Percentiles rank a stretch among this genome's conserved stretches.
Conservation (phyloP, 2,888 invertebrate species). For the Habroteleia sp. region DNA sequence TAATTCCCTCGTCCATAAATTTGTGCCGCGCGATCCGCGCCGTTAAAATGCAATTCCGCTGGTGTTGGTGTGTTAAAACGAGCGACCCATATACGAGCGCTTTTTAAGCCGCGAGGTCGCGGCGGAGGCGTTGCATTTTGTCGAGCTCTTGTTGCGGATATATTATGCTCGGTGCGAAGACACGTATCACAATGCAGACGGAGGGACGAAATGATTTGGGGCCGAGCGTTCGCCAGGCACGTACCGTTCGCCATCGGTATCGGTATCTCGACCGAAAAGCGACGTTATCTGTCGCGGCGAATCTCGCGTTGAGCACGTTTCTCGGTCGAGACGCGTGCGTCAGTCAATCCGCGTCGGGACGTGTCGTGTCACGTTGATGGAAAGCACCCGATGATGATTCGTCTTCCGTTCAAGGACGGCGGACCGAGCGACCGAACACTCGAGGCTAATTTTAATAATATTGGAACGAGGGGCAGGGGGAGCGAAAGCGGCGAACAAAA, state of each 20-base stretch:
- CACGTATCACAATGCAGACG: not conserved
- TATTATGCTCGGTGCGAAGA: not conserved
- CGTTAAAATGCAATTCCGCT: slow-evolving; percentile 13
- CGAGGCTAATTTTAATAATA: slow-evolving; percentile 69
- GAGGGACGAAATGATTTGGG: not conserved
- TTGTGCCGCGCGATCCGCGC: not conserved
- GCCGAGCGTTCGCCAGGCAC: slow-evolving; percentile 18
- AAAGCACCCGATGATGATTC: slow-evolving; percentile 58
- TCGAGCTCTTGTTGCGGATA: not conserved
- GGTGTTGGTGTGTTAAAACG: not conserved
- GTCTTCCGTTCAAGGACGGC: slow-evolving; percentile 41
- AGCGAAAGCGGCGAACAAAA: slow-evolving; percentile 7
- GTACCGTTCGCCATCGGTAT: slow-evolving; percentile 42
- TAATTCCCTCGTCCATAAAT: slow-evolving; percentile 10
- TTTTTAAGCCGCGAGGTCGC: not conserved
- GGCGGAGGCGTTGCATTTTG: too few relatives aligned
- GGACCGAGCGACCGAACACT: too few relatives aligned
- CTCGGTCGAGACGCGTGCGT: slow-evolving; percentile 57
- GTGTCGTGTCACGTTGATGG: slow-evolving; percentile 62
- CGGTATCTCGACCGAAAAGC: slow-evolving; percentile 38
- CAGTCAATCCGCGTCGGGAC: slow-evolving; percentile 56
- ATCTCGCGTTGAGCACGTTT: slow-evolving; percentile 54
- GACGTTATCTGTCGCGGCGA: slow-evolving; percentile 38
- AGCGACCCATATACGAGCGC: not conserved
- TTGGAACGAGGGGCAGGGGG: slow-evolving; percentile 51